Evolutionary conservation across 2,113 vertebrate genomes (phyloP).

Genomic region (Micromys minutus): DNA sequence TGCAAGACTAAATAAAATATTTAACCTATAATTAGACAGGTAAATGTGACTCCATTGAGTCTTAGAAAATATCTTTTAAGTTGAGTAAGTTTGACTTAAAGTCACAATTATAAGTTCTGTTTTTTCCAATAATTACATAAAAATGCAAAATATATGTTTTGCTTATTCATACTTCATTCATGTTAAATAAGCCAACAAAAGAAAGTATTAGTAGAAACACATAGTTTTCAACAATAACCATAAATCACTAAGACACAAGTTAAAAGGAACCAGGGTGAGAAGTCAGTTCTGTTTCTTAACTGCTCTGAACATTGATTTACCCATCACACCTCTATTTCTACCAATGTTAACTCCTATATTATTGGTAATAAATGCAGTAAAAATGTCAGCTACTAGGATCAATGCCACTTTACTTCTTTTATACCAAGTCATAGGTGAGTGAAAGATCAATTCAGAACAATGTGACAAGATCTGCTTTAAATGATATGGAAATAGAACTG

Average conservation of each 20-base stretch:
- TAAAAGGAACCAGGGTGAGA: neutral
- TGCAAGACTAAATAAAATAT: neutral
- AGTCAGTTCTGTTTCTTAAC: neutral
- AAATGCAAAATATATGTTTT: neutral
- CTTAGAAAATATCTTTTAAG: neutral
- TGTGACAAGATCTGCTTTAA: neutral
- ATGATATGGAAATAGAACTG: neutral
- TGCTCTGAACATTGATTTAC: neutral
- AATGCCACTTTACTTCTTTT: neutral
- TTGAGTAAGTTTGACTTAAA: neutral
- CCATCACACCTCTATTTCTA: neutral
- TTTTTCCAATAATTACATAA: slow-evolving; percentile 7
- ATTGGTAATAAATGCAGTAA: neutral
- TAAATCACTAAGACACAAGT: neutral
- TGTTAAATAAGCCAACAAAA: neutral
- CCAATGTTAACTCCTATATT: neutral
- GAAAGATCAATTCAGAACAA: neutral
- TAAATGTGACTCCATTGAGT: neutral
- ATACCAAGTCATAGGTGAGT: neutral
- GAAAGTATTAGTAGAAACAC: neutral
- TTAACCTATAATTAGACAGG: slow-evolving; percentile 26
- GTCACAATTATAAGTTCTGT: neutral
- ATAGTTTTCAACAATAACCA: neutral
- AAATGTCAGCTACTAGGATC: neutral
- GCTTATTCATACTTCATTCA: neutral